Conservation (phyloP, 1,140 invertebrate species). For the Ceratina japonica region DNA sequence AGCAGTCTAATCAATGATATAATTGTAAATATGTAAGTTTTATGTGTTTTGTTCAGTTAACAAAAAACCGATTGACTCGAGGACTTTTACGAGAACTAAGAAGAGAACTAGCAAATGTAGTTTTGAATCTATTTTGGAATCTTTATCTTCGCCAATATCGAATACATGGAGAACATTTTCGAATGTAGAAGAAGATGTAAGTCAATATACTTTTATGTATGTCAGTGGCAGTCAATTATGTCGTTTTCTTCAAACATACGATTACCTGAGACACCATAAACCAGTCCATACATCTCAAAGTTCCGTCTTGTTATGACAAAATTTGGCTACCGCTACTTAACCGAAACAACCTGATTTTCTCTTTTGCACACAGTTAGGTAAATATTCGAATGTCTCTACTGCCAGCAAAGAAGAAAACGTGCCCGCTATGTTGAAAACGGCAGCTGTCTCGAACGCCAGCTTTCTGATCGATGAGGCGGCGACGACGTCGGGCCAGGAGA, state of each 20-base stretch:
- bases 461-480: conserved; percentile 43
- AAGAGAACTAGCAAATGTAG: conserved; percentile 71
- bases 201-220: conserved; percentile 14
- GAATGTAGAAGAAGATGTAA: conserved; percentile 60
- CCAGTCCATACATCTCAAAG: too few relatives aligned
- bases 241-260: too few relatives aligned
- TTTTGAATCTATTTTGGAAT: conserved; percentile 75
- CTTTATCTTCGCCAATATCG: conserved; percentile 62
- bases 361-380: conserved; percentile 11
- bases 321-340: not conserved
- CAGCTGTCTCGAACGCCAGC: conserved; percentile 30
- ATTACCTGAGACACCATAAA: too few relatives aligned
- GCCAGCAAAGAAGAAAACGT: conserved; percentile 52
- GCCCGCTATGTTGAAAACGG: conserved; percentile 64
- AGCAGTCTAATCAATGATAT: too few relatives aligned
- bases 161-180: conserved; percentile 63
- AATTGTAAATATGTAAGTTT: not conserved
- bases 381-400: conserved; percentile 23
- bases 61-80: conserved; percentile 74
- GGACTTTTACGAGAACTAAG: conserved; percentile 79
- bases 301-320: not conserved
- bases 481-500: conserved; percentile 66
- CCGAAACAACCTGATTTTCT: not conserved
- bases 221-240: not conserved
- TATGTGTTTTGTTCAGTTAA: conserved; percentile 50